These are phyloP conservation scores for Brachylomia viminalis DNA, from an alignment of 2,888 invertebrate species.

Conservation along the genomic window DNA sequence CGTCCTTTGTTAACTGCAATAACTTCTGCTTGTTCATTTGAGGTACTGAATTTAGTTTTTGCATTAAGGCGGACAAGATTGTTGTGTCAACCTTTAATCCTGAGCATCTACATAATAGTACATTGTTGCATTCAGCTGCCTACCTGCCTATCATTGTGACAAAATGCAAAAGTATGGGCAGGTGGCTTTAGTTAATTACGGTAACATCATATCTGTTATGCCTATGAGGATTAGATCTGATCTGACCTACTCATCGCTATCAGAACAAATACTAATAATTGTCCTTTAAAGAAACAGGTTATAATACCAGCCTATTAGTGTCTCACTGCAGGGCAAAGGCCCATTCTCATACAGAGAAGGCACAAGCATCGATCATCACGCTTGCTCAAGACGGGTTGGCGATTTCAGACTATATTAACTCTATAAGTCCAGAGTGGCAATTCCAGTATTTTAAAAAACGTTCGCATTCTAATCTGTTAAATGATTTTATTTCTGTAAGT, in stretches of 20 bases:
- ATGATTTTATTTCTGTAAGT: too few relatives aligned
- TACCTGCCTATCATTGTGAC: conserved; percentile 20
- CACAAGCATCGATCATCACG: too few relatives aligned
- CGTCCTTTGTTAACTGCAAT: conserved; percentile 28
- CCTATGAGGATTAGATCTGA: neutral
- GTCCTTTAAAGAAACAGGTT: neutral
- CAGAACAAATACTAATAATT: neutral
- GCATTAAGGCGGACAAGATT: neutral
- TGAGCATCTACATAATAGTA: neutral
- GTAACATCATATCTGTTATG: neutral
- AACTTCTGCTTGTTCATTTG: conserved; percentile 47
- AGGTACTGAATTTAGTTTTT: neutral
- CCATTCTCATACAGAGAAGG: too few relatives aligned
- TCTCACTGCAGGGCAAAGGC: too few relatives aligned
- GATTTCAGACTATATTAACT: too few relatives aligned
- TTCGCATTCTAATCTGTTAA: too few relatives aligned
- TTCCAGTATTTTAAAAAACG: too few relatives aligned
- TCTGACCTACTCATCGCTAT: too few relatives aligned
- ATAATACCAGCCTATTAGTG: neutral
- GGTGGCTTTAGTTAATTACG: conserved; percentile 11
- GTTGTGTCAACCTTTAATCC: conserved; percentile 9
- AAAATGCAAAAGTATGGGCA: conserved; percentile 1
- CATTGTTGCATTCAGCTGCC: conserved; percentile 39
- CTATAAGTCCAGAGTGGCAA: too few relatives aligned
- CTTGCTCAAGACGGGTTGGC: too few relatives aligned